Conservation (phyloP, 2,888 invertebrate species). For the Rosalia funebris region DNA sequence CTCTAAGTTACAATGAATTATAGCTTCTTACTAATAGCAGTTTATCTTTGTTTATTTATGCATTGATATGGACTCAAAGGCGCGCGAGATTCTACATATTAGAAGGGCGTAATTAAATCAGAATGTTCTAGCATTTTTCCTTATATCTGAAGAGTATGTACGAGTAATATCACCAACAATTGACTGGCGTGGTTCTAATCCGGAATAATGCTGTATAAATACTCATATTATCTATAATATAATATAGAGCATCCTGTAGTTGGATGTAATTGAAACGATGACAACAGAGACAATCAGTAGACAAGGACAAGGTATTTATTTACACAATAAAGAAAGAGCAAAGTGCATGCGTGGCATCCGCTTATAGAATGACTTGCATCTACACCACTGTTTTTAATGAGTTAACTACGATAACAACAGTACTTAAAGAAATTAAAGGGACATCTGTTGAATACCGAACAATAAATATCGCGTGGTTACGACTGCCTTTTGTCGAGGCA, state of each 20-base stretch:
- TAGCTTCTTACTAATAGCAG: slow-evolving; percentile 1
- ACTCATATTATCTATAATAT: no score
- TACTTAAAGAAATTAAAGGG: slow-evolving; percentile 6
- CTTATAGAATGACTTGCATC: neutral
- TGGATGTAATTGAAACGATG: no score
- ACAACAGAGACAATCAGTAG: no score
- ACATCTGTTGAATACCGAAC: slow-evolving; percentile 11
- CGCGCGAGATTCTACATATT: no score
- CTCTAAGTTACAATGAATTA: neutral
- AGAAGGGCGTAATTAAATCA: no score
- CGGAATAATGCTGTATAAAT: no score
- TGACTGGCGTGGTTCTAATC: no score
- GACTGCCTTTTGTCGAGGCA: slow-evolving; percentile 7
- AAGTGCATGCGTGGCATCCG: neutral
- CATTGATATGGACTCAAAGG: neutral
- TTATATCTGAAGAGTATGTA: no score
- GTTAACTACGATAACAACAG: slow-evolving; percentile 1
- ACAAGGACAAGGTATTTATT: no score
- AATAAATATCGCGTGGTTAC: neutral
- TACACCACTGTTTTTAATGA: slow-evolving; percentile 4
- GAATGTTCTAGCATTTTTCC: no score
- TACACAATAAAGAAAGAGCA: neutral
- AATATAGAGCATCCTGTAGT: no score
- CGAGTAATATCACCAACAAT: no score
- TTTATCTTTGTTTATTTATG: neutral